phyloP scores from a whole-genome alignment of 2,888 invertebrate species.

The Crematogaster levior region DNA sequence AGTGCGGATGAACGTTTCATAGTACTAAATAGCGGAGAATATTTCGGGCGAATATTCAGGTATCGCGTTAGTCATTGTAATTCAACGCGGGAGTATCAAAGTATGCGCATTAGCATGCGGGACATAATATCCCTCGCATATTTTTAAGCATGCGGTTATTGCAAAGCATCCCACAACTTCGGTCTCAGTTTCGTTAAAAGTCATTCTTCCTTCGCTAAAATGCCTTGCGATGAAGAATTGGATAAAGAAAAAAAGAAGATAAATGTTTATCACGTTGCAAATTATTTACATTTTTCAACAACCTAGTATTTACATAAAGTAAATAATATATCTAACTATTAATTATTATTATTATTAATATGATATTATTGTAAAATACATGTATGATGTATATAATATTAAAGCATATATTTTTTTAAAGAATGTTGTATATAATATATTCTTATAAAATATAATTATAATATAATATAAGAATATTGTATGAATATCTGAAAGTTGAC shows the following conservation, averaged over 20 bases:
- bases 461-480: too few relatives aligned
- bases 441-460: too few relatives aligned
- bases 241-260: too few relatives aligned
- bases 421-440: not conserved
- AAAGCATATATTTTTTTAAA: not conserved
- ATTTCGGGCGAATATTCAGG: slow-evolving; percentile 33
- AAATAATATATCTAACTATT: not conserved
- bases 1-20: slow-evolving; percentile 15
- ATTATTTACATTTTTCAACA: not conserved
- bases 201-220: not conserved
- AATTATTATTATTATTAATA: not conserved
- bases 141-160: slow-evolving; percentile 12
- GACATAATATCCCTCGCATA: not conserved
- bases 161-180: slow-evolving; percentile 2
- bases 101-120: slow-evolving; percentile 24
- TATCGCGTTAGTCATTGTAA: slow-evolving; percentile 45
- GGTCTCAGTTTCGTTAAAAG: not conserved
- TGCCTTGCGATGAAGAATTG: not conserved
- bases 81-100: slow-evolving; percentile 33
- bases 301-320: not conserved
- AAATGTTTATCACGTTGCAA: not conserved
- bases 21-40: slow-evolving; percentile 45
- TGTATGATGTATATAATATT: not conserved
- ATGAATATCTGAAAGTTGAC: not conserved
- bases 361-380: not conserved